Evolutionary conservation across 2,888 invertebrate species (phyloP), one percentile per base, ranked within the genome.

Genomic region (Archips xylosteana): DNA sequence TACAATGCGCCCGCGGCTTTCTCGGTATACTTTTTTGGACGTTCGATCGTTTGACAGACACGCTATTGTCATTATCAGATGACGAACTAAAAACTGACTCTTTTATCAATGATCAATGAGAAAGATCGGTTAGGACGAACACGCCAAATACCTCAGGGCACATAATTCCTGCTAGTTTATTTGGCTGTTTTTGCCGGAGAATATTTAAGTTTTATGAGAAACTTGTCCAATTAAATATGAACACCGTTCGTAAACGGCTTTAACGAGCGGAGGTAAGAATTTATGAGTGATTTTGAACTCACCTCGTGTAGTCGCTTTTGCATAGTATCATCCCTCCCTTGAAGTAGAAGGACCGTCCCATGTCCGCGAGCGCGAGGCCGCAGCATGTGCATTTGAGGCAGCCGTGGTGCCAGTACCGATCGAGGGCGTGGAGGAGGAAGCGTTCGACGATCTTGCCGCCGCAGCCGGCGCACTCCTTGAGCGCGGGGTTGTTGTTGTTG

Each of bases 291-390:
- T 15, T 15, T 49, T 57, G 13, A 61, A 91, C 96, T 96, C 95
- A 99, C 99, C 98, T 98, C 93, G 97, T 96, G 95, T 99, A 99
- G 95, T 99, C 99, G 94, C 96, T 97, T 96, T 97, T 98, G 96
- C 99, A 99, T 87, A 99, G 96, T 91, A 99, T 98, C 97, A 99
- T 98, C 84, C 98, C 98, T 78, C 97, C 97, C 95, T 97, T 97
- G 92, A 97, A 97, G 95, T 97, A 99, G 95, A 98, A 99, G 86
- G 98, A 97, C 79, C 96, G 95, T 78, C 98, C 98, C 91, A 98
- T 97, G 90, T 99, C 98, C 85, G 98, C 98, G 81, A 99, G 95
- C 89, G 97, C 97, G 79, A 97, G 97, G 80, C 97, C 97, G 92
- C 99, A 99, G 94, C 97, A 97, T 87, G 97, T 96, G 95, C 99